phyloP scores from a whole-genome alignment of 2,113 vertebrate genomes.

The Actinemys pallida region DNA sequence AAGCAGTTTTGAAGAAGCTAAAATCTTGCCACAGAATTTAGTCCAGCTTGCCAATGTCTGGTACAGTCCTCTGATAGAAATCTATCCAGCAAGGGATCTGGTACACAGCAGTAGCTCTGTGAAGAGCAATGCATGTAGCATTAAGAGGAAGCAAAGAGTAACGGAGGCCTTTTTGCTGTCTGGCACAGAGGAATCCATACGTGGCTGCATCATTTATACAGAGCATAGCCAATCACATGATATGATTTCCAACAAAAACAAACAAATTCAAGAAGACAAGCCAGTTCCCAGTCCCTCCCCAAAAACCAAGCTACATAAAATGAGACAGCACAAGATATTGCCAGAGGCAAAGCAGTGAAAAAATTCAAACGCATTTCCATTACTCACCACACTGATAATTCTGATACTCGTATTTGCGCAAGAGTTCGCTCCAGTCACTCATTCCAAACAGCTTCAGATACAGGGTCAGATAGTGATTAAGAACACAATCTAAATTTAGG shows the following conservation, averaged over 20 bases:
- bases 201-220: not conserved
- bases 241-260: not conserved
- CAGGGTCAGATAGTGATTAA: not conserved
- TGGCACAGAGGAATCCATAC: not conserved
- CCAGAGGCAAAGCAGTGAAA: not conserved
- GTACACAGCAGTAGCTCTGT: not conserved
- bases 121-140: not conserved
- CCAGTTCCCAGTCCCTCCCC: not conserved
- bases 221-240: not conserved
- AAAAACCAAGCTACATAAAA: not conserved
- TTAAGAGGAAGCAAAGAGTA: not conserved
- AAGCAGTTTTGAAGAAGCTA: not conserved
- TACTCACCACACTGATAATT: not conserved
- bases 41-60: not conserved
- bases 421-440: not conserved
- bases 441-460: not conserved
- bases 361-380: not conserved
- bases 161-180: not conserved
- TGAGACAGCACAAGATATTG: not conserved
- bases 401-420: not conserved
- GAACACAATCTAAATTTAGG: not conserved
- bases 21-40: not conserved
- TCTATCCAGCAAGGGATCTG: not conserved
- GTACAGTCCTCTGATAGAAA: not conserved
- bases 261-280: not conserved